These are phyloP conservation scores for Rhabdomys pumilio DNA, from an alignment of 2,797 vertebrate species.

Conservation along the genomic window DNA sequence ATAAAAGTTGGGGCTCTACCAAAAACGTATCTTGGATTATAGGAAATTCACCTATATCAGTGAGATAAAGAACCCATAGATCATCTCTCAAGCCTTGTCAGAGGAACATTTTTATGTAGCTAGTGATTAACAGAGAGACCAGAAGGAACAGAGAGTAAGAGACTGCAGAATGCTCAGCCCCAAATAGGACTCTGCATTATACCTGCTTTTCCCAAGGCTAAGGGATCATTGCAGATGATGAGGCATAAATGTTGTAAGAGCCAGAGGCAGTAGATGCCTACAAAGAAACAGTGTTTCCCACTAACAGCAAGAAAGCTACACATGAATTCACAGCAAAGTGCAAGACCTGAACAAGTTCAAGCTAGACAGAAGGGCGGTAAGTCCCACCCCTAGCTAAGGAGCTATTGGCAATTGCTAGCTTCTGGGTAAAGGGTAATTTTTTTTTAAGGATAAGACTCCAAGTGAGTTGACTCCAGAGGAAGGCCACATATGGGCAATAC, in stretches of 20 bases:
- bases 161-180: not conserved
- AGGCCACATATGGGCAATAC: not conserved
- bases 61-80: not conserved
- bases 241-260: not conserved
- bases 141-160: not conserved
- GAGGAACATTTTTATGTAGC: not conserved
- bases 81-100: not conserved
- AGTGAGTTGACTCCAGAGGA: not conserved
- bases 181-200: not conserved
- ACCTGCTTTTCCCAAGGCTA: no score
- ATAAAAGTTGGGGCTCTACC: not conserved
- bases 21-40: constrained; percentile 8
- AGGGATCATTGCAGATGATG: no score
- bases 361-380: no score
- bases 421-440: not conserved
- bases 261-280: not conserved
- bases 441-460: not conserved
- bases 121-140: not conserved
- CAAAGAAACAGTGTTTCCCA: not conserved
- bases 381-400: not conserved
- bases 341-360: not conserved
- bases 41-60: not conserved
- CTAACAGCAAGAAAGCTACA: not conserved
- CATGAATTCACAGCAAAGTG: not conserved
- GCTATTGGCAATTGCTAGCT: not conserved